Evolutionary conservation across 2,888 invertebrate species (phyloP).

Genomic region (Beris morrisii): DNA sequence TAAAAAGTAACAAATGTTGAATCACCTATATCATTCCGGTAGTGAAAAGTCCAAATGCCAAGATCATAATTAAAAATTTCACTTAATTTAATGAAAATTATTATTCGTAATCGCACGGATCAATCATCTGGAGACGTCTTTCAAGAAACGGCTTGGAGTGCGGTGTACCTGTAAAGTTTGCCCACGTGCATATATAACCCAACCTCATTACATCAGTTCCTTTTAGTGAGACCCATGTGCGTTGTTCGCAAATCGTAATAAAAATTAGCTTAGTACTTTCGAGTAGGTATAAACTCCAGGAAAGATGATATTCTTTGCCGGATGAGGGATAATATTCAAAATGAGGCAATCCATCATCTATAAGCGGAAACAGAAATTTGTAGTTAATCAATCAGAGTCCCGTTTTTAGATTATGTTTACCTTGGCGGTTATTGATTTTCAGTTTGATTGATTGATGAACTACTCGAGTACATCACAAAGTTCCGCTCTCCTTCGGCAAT

Average conservation of each 20-base stretch:
- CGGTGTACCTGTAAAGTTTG: no score
- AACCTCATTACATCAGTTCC: slow-evolving; percentile 4
- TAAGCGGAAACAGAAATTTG: slow-evolving; percentile 32
- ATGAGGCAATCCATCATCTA: slow-evolving; percentile 33
- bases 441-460: slow-evolving; percentile 35
- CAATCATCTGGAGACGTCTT: no score
- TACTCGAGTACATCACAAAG: slow-evolving; percentile 9
- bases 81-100: no score
- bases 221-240: slow-evolving; percentile 15
- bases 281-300: no score
- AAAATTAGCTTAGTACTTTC: slow-evolving; percentile 13
- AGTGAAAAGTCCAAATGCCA: no score
- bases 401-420: slow-evolving; percentile 37
- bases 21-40: no score
- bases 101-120: no score
- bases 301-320: not conserved
- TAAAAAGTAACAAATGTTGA: no score
- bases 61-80: no score
- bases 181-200: no score
- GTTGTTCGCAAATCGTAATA: slow-evolving; percentile 1
- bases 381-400: slow-evolving; percentile 37
- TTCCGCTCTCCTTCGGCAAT: not conserved
- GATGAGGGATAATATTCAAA: slow-evolving; percentile 22
- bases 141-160: no score
- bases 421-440: slow-evolving; percentile 36